phyloP scores from a whole-genome alignment of 2,113 vertebrate species.

The Oncorhynchus kisutch region DNA sequence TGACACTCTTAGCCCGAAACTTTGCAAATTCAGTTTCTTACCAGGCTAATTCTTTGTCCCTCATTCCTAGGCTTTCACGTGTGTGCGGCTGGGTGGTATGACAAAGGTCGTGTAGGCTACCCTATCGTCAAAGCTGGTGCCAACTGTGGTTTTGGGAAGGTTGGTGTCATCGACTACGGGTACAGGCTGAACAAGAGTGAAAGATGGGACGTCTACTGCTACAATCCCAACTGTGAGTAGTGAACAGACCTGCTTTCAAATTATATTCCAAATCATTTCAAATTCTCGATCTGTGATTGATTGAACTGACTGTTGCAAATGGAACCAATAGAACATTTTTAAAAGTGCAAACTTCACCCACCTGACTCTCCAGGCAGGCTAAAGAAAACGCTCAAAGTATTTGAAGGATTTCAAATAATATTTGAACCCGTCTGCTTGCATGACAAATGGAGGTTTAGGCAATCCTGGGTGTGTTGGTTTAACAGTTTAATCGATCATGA shows the following conservation, averaged over 20 bases:
- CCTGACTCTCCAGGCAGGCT: too few species aligned
- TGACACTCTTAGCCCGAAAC: too few species aligned
- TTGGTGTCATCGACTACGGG: conserved; percentile 90
- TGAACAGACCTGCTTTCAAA: conserved; percentile 14
- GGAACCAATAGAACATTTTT: too few species aligned
- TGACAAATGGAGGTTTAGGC: conserved; percentile 9
- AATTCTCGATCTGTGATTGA: too few species aligned
- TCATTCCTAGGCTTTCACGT: conserved; percentile 85
- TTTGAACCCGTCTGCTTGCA: neutral
- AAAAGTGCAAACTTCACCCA: too few species aligned
- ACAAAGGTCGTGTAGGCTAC: conserved; percentile 89
- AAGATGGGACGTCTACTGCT: conserved; percentile 95
- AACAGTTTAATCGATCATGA: conserved; percentile 3
- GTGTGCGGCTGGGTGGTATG: conserved; percentile 95
- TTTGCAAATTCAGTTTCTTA: too few species aligned
- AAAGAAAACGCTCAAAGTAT: too few species aligned
- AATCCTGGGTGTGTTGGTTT: conserved; percentile 5
- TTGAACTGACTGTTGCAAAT: too few species aligned
- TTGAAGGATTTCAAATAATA: too few species aligned
- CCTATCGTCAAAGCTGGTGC: conserved; percentile 91
- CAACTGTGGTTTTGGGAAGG: conserved; percentile 90
- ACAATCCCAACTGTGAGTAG: conserved; percentile 88
- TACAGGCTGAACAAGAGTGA: conserved; percentile 91
- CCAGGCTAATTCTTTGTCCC: conserved; percentile 25
- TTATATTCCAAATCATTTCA: too few species aligned